Evolutionary conservation across 92 coral and sea anemone genomes (phyloP).

Genomic region (Muricea muricata): DNA sequence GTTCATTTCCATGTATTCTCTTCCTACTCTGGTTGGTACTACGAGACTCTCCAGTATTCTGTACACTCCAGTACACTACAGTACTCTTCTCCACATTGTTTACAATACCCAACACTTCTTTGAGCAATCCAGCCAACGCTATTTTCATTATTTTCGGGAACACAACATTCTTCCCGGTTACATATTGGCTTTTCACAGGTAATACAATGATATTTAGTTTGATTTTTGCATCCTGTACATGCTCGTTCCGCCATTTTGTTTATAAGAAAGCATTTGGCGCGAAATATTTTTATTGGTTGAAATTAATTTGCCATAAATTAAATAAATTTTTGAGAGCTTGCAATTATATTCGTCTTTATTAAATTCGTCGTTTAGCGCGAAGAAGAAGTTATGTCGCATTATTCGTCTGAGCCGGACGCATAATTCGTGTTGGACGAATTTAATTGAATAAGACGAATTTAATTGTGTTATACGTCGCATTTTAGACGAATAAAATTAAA

Average conservation of each 20-base stretch:
- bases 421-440: too few relatives aligned
- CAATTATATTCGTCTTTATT: not conserved
- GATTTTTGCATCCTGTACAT: not conserved
- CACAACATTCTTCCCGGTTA: not conserved
- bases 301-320: not conserved
- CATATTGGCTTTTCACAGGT: not conserved
- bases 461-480: too few relatives aligned
- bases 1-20: not conserved
- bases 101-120: not conserved
- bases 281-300: not conserved
- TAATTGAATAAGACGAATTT: too few relatives aligned
- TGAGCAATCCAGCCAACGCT: not conserved
- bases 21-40: not conserved
- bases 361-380: not conserved
- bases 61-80: too few relatives aligned
- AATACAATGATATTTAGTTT: not conserved
- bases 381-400: not conserved
- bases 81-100: not conserved
- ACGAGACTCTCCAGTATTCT: too few relatives aligned
- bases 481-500: too few relatives aligned
- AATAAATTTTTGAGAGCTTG: not conserved
- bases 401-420: too few relatives aligned
- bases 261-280: too few relatives aligned
- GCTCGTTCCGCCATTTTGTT: too few relatives aligned
- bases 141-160: not conserved